Evolutionary conservation across 2,888 invertebrate species (phyloP).

Genomic region (Drosophila ezoana): DNA sequence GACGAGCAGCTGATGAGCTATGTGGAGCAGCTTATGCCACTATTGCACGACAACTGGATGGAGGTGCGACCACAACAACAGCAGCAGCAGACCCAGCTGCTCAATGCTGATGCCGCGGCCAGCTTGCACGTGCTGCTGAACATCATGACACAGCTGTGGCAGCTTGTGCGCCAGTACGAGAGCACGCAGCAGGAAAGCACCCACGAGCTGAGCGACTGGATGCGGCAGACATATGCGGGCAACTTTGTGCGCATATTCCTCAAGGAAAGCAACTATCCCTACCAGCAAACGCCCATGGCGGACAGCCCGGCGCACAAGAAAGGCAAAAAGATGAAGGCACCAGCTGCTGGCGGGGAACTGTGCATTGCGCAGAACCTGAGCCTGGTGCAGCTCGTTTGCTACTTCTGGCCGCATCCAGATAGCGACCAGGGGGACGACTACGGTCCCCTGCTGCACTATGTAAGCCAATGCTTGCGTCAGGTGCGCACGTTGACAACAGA

Average conservation of each 20-base stretch:
- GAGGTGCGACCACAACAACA: constrained; percentile 88
- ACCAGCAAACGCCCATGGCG: constrained; percentile 66
- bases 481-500: constrained; percentile 47
- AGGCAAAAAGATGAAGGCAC: constrained; percentile 22
- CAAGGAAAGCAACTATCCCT: constrained; percentile 77
- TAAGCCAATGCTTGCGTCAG: constrained; percentile 44
- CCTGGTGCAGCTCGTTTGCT: constrained; percentile 86
- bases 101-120: constrained; percentile 88
- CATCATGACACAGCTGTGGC: constrained; percentile 88
- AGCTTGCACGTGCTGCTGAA: constrained; percentile 88
- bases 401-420: constrained; percentile 74
- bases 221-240: constrained; percentile 86
- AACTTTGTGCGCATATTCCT: constrained; percentile 86
- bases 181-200: constrained; percentile 55
- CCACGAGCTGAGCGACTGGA: constrained; percentile 85
- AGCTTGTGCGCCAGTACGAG: constrained; percentile 84
- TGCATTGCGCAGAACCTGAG: constrained; percentile 87
- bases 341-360: constrained; percentile 81
- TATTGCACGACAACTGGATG: constrained; percentile 93
- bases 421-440: constrained; percentile 44
- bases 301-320: constrained; percentile 19
- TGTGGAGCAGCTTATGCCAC: constrained; percentile 89
- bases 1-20: constrained; percentile 86
- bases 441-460: constrained; percentile 43
- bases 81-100: constrained; percentile 61